Evolutionary conservation across 2,797 vertebrate genomes (phyloP).

Genomic region (Hybognathus amarus): DNA sequence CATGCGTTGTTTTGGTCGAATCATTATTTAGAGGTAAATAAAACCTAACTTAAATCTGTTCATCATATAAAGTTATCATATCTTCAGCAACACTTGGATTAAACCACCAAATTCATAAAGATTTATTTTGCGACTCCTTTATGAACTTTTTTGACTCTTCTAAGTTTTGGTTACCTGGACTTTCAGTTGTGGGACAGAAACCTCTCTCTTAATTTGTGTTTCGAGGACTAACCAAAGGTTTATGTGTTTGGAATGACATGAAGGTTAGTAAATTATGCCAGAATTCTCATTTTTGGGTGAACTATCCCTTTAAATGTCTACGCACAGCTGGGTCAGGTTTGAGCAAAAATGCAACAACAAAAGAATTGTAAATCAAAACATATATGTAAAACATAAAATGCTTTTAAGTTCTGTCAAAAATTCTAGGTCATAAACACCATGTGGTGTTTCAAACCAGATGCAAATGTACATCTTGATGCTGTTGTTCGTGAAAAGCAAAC

Average conservation of each 20-base stretch:
- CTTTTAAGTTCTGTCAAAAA: not conserved
- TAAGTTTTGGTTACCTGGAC: not conserved
- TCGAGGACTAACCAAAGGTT: not conserved
- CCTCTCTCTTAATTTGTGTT: not conserved
- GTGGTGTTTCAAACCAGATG: not conserved
- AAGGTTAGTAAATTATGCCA: not conserved
- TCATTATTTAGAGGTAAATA: not conserved
- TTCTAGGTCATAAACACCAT: not conserved
- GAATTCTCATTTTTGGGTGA: not conserved
- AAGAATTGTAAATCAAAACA: not conserved
- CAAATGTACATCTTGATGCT: not conserved
- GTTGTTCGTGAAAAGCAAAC: conserved; percentile 33
- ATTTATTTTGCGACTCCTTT: not conserved
- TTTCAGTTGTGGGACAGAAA: not conserved
- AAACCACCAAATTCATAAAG: not conserved
- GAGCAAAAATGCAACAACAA: not conserved
- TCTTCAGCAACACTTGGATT: not conserved
- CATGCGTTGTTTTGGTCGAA: not conserved
- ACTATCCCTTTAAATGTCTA: not conserved
- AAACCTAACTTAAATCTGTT: not conserved
- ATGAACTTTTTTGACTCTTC: not conserved
- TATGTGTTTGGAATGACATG: not conserved
- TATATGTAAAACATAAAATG: not conserved
- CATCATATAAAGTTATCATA: not conserved
- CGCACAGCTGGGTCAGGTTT: not conserved